These are phyloP conservation scores for Archegozetes longisetosus DNA, from an alignment of 1,140 invertebrate genomes.

Conservation along the genomic window DNA sequence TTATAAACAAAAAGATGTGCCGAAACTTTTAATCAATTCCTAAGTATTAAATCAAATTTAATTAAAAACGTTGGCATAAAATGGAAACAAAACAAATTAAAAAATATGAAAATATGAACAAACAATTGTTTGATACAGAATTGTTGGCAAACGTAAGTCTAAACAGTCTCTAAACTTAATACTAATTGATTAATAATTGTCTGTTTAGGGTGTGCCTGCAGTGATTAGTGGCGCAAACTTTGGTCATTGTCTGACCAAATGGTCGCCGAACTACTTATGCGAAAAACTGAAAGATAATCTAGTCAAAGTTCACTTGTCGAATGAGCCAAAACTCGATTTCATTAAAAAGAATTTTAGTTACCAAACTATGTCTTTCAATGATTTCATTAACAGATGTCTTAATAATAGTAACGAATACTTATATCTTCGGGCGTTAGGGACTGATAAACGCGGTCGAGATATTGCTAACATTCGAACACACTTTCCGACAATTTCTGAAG, in stretches of 20 bases:
- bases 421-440: conserved; percentile 39
- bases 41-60: too few relatives aligned
- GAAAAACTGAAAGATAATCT: conserved; percentile 26
- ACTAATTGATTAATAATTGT: background rate
- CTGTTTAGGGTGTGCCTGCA: conserved; percentile 25
- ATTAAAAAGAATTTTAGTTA: conserved; percentile 38
- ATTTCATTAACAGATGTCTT: conserved; percentile 31
- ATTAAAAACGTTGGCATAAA: too few relatives aligned
- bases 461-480: conserved; percentile 34
- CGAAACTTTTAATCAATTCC: too few relatives aligned
- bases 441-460: conserved; percentile 36
- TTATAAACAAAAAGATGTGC: too few relatives aligned
- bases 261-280: conserved; percentile 36
- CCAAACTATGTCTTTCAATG: conserved; percentile 31
- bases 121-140: background rate
- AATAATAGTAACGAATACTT: conserved; percentile 30
- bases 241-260: conserved; percentile 34
- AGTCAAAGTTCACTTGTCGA: conserved; percentile 38
- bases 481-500: conserved; percentile 35
- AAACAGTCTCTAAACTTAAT: background rate
- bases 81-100: too few relatives aligned
- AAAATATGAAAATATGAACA: background rate
- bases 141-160: background rate
- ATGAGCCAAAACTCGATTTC: conserved; percentile 35
- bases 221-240: conserved; percentile 35